A percentile compares a stretch with the other conserved stretches of the same genome.
Conservation (phyloP, 2,888 invertebrate species). For the Eurois occulta region DNA sequence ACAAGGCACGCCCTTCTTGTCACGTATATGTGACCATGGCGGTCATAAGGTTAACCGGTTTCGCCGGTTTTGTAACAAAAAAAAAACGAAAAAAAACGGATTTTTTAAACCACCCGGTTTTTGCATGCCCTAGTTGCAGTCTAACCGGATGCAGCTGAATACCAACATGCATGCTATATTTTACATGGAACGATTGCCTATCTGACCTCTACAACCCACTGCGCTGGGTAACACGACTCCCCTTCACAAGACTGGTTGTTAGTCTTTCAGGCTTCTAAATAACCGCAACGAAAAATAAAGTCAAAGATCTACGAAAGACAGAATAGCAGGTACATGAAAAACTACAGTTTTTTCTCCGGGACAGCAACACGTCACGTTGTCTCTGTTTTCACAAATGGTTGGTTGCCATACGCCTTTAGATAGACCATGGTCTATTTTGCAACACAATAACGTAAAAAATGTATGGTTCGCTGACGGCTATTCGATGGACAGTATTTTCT, state of each 20-base stretch:
- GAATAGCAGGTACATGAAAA: neutral
- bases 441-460: neutral
- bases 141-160: neutral
- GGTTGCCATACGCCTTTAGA: neutral
- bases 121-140: too few species aligned
- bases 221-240: neutral
- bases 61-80: too few species aligned
- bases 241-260: neutral
- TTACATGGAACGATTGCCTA: neutral
- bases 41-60: too few species aligned
- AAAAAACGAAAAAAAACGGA: too few species aligned
- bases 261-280: neutral
- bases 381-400: neutral
- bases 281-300: neutral
- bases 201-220: neutral
- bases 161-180: too few species aligned
- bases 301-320: neutral
- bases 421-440: neutral
- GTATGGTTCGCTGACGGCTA: conserved; percentile 11
- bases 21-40: too few species aligned
- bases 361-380: neutral
- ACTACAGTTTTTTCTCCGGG: neutral
- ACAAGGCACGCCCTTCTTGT: too few species aligned
- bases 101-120: too few species aligned
- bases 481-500: conserved; percentile 52